Evolutionary conservation across 2,888 invertebrate genomes (phyloP).

Genomic region (Orthosia cruda): DNA sequence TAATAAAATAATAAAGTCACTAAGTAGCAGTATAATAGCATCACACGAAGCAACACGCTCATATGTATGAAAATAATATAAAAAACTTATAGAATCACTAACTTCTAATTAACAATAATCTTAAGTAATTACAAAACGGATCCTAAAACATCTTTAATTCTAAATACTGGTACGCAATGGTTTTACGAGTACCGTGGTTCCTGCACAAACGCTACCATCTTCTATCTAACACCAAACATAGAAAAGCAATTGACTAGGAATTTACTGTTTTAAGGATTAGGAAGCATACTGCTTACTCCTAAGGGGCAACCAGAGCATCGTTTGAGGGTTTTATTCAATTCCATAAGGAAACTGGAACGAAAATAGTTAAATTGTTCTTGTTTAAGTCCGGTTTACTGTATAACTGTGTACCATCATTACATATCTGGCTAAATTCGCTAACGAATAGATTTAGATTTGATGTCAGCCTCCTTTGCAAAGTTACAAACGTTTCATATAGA

Average conservation of each 20-base stretch:
- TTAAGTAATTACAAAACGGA: too few relatives aligned
- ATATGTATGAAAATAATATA: too few relatives aligned
- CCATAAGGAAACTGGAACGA: slow-evolving; percentile 55
- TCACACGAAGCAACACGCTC: too few relatives aligned
- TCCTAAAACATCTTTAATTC: too few relatives aligned
- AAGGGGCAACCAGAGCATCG: slow-evolving; percentile 64
- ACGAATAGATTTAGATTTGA: background rate
- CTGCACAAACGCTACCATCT: slow-evolving; percentile 30
- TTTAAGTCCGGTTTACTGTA: background rate
- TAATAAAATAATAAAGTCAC: too few relatives aligned
- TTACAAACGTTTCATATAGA: too few relatives aligned
- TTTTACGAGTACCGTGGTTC: too few relatives aligned
- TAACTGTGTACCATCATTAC: background rate
- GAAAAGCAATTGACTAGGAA: slow-evolving; percentile 72
- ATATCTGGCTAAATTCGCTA: background rate
- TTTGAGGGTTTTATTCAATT: slow-evolving; percentile 75
- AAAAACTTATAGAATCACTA: too few relatives aligned
- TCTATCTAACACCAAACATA: slow-evolving; percentile 63
- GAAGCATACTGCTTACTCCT: slow-evolving; percentile 70
- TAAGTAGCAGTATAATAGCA: too few relatives aligned
- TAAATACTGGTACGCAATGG: too few relatives aligned
- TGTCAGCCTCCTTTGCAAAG: too few relatives aligned
- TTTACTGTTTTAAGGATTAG: slow-evolving; percentile 79
- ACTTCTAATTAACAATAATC: too few relatives aligned
- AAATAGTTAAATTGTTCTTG: slow-evolving; percentile 27